These are phyloP conservation scores for Autographa pulchrina DNA, from an alignment of 2,888 invertebrate species.

Conservation along the genomic window DNA sequence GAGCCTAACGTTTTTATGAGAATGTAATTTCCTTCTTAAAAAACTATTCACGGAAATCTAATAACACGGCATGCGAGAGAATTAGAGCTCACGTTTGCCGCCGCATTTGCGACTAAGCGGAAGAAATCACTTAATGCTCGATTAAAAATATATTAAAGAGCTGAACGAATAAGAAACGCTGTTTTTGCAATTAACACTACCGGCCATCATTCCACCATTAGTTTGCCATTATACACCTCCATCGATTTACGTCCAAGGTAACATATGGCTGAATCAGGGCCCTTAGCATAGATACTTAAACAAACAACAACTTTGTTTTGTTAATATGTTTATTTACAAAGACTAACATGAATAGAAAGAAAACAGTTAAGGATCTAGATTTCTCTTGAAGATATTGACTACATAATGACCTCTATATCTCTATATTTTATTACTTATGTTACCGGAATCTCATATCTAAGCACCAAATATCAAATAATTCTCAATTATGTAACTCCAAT, in stretches of 20 bases:
- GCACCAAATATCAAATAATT: background rate
- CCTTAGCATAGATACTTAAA: constrained; percentile 11
- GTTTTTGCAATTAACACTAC: constrained; percentile 57
- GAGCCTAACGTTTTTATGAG: too few species aligned
- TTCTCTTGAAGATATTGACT: background rate
- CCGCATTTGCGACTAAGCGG: background rate
- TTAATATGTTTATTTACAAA: constrained; percentile 2
- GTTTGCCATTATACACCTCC: constrained; percentile 55
- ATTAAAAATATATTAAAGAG: constrained; percentile 53
- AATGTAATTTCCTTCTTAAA: background rate
- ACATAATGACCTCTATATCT: background rate
- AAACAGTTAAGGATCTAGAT: background rate
- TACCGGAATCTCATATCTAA: background rate
- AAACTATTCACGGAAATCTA: background rate
- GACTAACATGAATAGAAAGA: background rate
- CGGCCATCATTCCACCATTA: constrained; percentile 60
- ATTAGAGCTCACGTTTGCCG: background rate
- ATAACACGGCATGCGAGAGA: background rate
- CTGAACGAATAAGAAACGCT: constrained; percentile 44
- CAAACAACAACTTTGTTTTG: background rate
- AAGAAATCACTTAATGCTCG: constrained; percentile 1
- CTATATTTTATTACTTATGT: background rate
- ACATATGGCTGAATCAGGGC: constrained; percentile 18
- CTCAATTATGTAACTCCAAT: constrained; percentile 1
- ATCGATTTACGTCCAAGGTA: constrained; percentile 59